phyloP scores from a whole-genome alignment of 2,113 vertebrate species.

The Piaya cayana region DNA sequence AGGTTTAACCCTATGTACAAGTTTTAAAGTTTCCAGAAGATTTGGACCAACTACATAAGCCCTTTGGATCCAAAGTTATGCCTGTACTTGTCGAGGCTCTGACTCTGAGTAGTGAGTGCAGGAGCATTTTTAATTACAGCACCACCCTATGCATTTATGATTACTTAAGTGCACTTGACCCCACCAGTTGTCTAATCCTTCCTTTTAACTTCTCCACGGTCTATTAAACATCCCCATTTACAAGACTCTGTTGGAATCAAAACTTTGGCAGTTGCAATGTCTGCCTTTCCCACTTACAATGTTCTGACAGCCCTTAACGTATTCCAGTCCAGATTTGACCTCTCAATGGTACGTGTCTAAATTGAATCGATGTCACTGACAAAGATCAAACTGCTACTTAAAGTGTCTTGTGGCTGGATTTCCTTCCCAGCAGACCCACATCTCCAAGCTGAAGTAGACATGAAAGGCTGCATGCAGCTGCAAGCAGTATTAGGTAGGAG shows the following conservation, averaged over 20 bases:
- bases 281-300: not conserved
- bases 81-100: not conserved
- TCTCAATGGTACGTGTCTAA: not conserved
- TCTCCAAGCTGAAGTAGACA: not conserved
- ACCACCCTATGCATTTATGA: conserved; percentile 20
- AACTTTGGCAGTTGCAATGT: conserved; percentile 3
- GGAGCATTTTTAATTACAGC: conserved; percentile 56
- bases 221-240: conserved; percentile 67
- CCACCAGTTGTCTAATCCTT: conserved; percentile 57
- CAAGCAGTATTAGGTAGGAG: not conserved
- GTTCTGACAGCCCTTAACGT: conserved; percentile 46
- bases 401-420: conserved; percentile 49
- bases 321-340: not conserved
- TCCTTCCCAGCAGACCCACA: conserved; percentile 32
- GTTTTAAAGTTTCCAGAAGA: not conserved
- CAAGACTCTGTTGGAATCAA: conserved; percentile 49
- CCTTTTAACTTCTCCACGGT: conserved; percentile 66
- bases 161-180: conserved; percentile 52
- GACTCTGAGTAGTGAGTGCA: not conserved
- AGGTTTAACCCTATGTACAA: not conserved
- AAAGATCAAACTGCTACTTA: conserved; percentile 62
- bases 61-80: not conserved
- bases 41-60: not conserved
- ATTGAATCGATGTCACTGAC: not conserved
- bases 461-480: conserved; percentile 7